Percentiles rank a stretch among this genome's conserved stretches.
Conservation (phyloP, 2,797 vertebrate genomes). For the Melanogrammus aeglefinus region DNA sequence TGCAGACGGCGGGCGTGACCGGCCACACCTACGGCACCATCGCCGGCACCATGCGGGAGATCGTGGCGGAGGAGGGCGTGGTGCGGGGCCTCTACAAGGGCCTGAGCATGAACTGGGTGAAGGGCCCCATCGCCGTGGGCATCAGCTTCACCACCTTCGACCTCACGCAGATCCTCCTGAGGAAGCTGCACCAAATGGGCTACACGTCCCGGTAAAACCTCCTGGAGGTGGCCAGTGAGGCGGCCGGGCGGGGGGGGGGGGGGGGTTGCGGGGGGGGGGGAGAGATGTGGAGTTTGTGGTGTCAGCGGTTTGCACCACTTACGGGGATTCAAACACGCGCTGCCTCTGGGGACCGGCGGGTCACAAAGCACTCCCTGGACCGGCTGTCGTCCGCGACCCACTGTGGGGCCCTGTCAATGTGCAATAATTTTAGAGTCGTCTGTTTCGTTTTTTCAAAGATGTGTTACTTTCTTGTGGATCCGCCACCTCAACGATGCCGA, state of each 20-base stretch:
- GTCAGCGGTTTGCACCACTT: no score
- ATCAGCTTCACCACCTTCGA: constrained; percentile 98
- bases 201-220: constrained; percentile 40
- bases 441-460: neutral
- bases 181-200: constrained; percentile 72
- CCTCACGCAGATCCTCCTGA: constrained; percentile 89
- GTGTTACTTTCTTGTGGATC: no score
- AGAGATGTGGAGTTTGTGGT: no score
- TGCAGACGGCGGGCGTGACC: constrained; percentile 94
- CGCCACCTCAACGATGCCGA: no score
- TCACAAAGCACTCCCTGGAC: neutral
- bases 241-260: constrained; percentile 15
- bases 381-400: no score
- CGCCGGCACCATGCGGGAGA: constrained; percentile 82
- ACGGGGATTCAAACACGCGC: no score
- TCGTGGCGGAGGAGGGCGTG: constrained; percentile 84
- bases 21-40: constrained; percentile 85
- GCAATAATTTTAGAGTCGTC: constrained; percentile 8
- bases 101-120: constrained; percentile 99
- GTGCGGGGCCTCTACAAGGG: constrained; percentile 92
- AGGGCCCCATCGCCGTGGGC: constrained; percentile 93
- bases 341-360: no score
- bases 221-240: neutral
- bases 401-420: neutral
- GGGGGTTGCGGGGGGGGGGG: no score